Evolutionary conservation across 2,888 invertebrate genomes (phyloP), one percentile per base, ranked within the genome.

Genomic region (Crematogaster levior): DNA sequence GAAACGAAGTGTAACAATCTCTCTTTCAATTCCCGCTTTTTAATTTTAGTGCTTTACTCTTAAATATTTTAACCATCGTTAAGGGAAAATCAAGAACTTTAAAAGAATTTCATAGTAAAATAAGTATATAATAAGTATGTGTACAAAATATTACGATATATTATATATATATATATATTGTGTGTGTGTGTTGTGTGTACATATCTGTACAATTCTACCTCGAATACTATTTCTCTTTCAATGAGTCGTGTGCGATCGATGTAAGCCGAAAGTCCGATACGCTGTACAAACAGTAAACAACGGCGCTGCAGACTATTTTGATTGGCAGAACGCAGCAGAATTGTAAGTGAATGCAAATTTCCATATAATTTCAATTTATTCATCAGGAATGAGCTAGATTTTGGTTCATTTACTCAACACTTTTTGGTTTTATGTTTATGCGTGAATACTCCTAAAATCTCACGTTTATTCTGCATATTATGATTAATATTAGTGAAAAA

Each of bases 281-380:
- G 27, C 15, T 40, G 3, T 40, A 30, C 66, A 77, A 66, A 66
- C 24, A 37, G n/a, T 40, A 48, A 75, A 63, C 66, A 77, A 66
- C 21, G 27, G 66, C 15, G 43, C 24, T 27, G 9, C 12, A 53
- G 9, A 65, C 30, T 40, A 21, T 77, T 66, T 77, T 66, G 53
- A 77, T 66, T 43, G 40, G 3, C n/a, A 75, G 10, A 66, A 30
- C 10, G 9, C 51, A 6, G 2, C 9, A 48, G n/a, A 75, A 75
- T 61, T 74, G 37, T 37, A 75, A 75, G 48, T 51, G 4, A 63
- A 24, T 51, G 65, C 65, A 65, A 37, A 27, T 75, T 75, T 65
- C 18, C 24, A 75, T 65, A 46, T 21, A 46, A 73, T 73, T 61
- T 21, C 61, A 21, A 43, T 46, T 61, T 73, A 40, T 46, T 61